Evolutionary conservation across 2,888 invertebrate genomes (phyloP), one percentile per base, ranked within the genome.

Genomic region (Lymantria monacha): DNA sequence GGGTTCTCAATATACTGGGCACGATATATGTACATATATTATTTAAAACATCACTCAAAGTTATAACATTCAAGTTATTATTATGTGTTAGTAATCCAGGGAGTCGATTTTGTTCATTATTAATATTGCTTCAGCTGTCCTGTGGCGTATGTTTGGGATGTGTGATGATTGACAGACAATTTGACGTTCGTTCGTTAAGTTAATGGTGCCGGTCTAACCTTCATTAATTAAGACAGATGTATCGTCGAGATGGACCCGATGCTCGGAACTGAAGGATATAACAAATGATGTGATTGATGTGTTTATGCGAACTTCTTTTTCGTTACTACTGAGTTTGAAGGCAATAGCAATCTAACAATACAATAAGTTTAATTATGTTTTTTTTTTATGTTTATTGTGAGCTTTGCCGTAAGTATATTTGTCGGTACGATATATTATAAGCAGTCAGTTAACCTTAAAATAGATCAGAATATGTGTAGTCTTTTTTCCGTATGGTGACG

Each of bases 151-250:
- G 54, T 62, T 52, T 63, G 62, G 69, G 65, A 71, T 66, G 46
- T 51, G 57, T 68, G 69, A 69, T 70, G 79, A 79, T 70, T 75
- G 80, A 81, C 74, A 67, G 77, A 72, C 78, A 70, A 57, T 55
- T 72, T 68, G 78, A 80, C 77, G 74, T 71, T 56, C 55, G 65
- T 73, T 78, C 74, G 76, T 77, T 76, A 75, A 67, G 66, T 67
- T 77, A 79, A 81, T 79, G 76, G 72, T 70, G 60, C 66, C 66
- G 59, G 59, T 66, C 61, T 67, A 59, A 62, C 64, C 54, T 53
- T 52, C 59, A 66, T 74, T 78, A 76, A 80, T 81, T 74, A 79
- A 72, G 73, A 74, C 67, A 60, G 69, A 75, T 74, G 67, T 72
- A 72, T 65, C 60, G 63, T 52, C 51, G 53, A 53, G 57, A 57